These are phyloP conservation scores for Intoshia linei DNA, from an alignment of 1,140 invertebrate species.

Conservation along the genomic window DNA sequence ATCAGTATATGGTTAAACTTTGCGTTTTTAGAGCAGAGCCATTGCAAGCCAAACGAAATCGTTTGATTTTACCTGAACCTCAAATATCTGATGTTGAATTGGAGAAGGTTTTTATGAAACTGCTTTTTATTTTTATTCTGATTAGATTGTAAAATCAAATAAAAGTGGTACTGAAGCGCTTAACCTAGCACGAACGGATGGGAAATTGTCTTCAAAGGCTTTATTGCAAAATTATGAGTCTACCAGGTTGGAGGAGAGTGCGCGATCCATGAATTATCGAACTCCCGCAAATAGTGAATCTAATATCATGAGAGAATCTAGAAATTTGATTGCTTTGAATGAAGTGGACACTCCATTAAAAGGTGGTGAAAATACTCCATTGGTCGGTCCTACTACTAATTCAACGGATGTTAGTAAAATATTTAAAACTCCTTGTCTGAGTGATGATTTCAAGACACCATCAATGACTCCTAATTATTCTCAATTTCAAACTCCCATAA, in stretches of 20 bases:
- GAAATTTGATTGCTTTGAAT: constrained; percentile 81
- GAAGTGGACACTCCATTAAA: constrained; percentile 88
- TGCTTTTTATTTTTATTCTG: constrained; percentile 22
- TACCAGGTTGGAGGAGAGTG: constrained; percentile 10
- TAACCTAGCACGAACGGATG: constrained; percentile 30
- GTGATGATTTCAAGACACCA: neutral
- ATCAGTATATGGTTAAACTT: neutral
- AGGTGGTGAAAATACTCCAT: constrained; percentile 62
- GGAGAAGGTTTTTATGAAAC: constrained; percentile 47
- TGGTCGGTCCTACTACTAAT: neutral
- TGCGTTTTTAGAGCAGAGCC: constrained; percentile 31
- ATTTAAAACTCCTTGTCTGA: neutral
- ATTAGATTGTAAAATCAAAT: neutral
- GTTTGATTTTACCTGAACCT: constrained; percentile 67
- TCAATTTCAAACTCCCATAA: constrained; percentile 9
- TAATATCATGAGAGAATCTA: constrained; percentile 34
- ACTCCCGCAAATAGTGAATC: constrained; percentile 1
- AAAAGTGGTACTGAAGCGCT: constrained; percentile 31
- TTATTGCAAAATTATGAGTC: constrained; percentile 20
- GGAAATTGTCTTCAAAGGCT: neutral
- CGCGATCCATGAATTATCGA: neutral
- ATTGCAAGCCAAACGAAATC: constrained; percentile 59
- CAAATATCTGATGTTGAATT: constrained; percentile 56
- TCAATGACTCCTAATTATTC: neutral
- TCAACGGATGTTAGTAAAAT: neutral